phyloP scores from a whole-genome alignment of 2,797 vertebrate species.

The Cyclura pinguis region DNA sequence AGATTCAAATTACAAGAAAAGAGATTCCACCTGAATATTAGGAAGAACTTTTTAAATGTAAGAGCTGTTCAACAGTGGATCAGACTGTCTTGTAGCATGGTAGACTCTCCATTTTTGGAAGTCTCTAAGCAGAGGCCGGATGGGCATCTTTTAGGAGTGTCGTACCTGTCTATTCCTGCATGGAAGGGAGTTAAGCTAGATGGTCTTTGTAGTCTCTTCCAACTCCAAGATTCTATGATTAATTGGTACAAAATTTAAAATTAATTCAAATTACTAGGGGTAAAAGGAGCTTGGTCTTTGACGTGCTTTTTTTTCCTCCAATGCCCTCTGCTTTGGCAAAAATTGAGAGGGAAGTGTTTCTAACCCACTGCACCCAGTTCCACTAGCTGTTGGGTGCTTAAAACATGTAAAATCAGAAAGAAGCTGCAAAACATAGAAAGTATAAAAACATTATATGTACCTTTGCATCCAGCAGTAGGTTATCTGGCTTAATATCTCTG shows the following conservation, averaged over 20 bases:
- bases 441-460: slow-evolving; percentile 71
- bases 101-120: too few relatives aligned
- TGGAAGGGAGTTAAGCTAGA: too few relatives aligned
- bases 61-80: too few relatives aligned
- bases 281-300: neutral
- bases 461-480: slow-evolving; percentile 94
- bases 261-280: neutral
- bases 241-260: neutral
- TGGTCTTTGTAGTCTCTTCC: too few relatives aligned
- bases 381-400: neutral
- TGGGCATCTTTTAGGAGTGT: too few relatives aligned
- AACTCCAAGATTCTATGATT: too few relatives aligned
- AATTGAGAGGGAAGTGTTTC: neutral
- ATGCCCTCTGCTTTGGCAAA: neutral
- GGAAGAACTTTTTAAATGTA: too few relatives aligned
- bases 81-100: too few relatives aligned
- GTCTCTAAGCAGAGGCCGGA: too few relatives aligned
- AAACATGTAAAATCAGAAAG: neutral
- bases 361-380: neutral
- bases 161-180: too few relatives aligned
- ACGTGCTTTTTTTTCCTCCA: neutral
- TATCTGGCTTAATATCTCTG: slow-evolving; percentile 98
- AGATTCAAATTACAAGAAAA: too few relatives aligned
- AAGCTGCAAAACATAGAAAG: neutral
- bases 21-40: too few relatives aligned